Evolutionary conservation across 2,113 vertebrate genomes (phyloP), one percentile per base, ranked within the genome.

Genomic region (Leucoraja erinaceus): DNA sequence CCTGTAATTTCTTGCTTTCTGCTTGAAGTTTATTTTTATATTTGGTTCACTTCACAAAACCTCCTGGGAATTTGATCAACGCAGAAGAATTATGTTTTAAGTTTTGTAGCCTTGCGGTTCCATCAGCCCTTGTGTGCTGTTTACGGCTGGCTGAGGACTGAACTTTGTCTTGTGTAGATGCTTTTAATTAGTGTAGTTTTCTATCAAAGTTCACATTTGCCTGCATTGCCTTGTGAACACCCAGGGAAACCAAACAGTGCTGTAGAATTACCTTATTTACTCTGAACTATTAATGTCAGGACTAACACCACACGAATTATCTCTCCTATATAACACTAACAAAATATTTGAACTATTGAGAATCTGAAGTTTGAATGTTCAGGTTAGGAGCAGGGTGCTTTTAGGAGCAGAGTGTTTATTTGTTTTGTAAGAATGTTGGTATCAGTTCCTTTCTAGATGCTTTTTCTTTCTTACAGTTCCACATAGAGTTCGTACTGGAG

Each of bases 401-500:
- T 77, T 31, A 77, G 12, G n/a, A 11, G 75, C 75, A 77, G 14
- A 33, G n/a, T 77, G n/a, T 31, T 28, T 28, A 25, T 8, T 75
- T n/a, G 28, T n/a, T 77, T 33, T 10, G 1, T 31, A 31, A 6
- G 0, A 72, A 12, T 28, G 16, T 72, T 47, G 38, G 18, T 9
- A 22, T 68, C 61, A 90, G 5, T 22, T 68, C 0, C 25, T 68
- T 68, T 38, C 12, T 47, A 70, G 16, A 38, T 72, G 31, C 93
- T 93, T 90, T 12, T 47, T 54, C 68, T 74, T 88, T 38, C 38
- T 90, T 31, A 5, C n/a, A 93, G 93, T 93, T 90, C 93, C 93
- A 54, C 63, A 93, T 84, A 86, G 93, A 54, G 72, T 47, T 33
- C 78, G 93, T 20, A 93, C 79, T 47, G 93, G 93, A 28, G 93